Base-by-base conservation (phyloP, 2,888 invertebrate species). In the Hypomecis punctinalis region DNA sequence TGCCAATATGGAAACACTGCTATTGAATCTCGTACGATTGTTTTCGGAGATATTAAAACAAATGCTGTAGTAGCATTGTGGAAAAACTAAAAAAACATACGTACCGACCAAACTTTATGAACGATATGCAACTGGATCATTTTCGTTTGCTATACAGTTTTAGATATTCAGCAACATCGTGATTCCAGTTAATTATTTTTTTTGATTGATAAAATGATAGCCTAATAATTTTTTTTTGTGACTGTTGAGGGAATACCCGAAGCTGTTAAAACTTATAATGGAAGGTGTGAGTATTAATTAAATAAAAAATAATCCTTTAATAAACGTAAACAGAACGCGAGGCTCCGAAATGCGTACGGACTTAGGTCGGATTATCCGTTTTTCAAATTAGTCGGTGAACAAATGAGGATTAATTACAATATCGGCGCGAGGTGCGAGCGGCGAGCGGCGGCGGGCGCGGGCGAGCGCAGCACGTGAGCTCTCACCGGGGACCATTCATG, bases 401-500 rank as follows among this genome's bases (percentile, higher is more conserved):
- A 60, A 67, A 63, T 61, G 61, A 55, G 67, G 67, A 67, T 67
- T 67, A 57, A 63, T 67, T 63, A 67, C 46, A 67, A 67, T 58
- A 63, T 67, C 63, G 62, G 55, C 36, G 61, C 48, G 62, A 59
- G 62, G 59, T 61, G 49, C 48, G 49, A 46, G 51, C 48, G 5
- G n/a, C 54, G 42, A 51, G 52, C 57, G 53, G 35, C 42, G 47
- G 55, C 52, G 49, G 51, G 47, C 57, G 47, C 45, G 72, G 70
- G 75, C 67, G 71, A 75, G 74, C 76, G 80, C 81, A 80, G 89
- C 90, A 90, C 91, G 91, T 90, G 91, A 91, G 90, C 88, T 82
- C 80, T 83, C 82, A 81, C 87, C 86, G 84, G 90, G 90, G 88
- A 85, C 87, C 91, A 89, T 89, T 90, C 88, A 89, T 86, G 82